Conservation (phyloP, 92 coral and sea anemone species). For the Porites cylindrica region DNA sequence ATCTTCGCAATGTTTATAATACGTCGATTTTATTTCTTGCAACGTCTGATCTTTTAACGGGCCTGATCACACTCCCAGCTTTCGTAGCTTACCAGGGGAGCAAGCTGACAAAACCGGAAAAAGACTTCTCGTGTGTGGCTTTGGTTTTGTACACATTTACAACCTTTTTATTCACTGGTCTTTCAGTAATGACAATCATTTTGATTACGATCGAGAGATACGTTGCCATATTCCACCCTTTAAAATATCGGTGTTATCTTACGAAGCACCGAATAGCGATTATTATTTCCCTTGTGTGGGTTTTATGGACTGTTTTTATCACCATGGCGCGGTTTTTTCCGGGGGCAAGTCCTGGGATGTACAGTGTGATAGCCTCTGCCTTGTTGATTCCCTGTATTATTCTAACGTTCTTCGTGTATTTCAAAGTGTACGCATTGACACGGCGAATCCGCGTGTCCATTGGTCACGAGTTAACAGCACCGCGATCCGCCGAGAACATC, state of each 20-base stretch:
- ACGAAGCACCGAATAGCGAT: slow-evolving; percentile 53
- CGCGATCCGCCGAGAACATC: slow-evolving; percentile 34
- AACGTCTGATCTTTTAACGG: slow-evolving; percentile 69
- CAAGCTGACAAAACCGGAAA: slow-evolving; percentile 39
- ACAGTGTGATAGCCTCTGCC: slow-evolving; percentile 63
- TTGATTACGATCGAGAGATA: slow-evolving; percentile 79
- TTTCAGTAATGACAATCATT: slow-evolving; percentile 72
- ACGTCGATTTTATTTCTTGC: slow-evolving; percentile 81
- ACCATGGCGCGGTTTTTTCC: slow-evolving; percentile 59
- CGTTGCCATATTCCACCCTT: slow-evolving; percentile 82
- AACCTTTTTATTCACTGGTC: slow-evolving; percentile 75
- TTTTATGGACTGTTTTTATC: slow-evolving; percentile 64
- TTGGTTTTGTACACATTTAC: slow-evolving; percentile 66
- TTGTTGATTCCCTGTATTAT: slow-evolving; percentile 60
- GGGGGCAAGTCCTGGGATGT: slow-evolving; percentile 50
- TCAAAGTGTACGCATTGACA: slow-evolving; percentile 64
- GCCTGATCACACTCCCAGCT: slow-evolving; percentile 65
- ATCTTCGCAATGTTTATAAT: slow-evolving; percentile 77
- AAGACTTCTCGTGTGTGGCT: slow-evolving; percentile 71
- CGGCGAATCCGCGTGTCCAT: slow-evolving; percentile 46
- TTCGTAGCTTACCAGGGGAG: slow-evolving; percentile 79
- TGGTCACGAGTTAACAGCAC: slow-evolving; percentile 29
- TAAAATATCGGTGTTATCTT: slow-evolving; percentile 63
- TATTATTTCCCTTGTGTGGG: slow-evolving; percentile 61
- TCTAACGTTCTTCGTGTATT: slow-evolving; percentile 66